These are phyloP conservation scores for Diglossa cyanea DNA, from an alignment of 2,797 vertebrate genomes.

Conservation along the genomic window DNA sequence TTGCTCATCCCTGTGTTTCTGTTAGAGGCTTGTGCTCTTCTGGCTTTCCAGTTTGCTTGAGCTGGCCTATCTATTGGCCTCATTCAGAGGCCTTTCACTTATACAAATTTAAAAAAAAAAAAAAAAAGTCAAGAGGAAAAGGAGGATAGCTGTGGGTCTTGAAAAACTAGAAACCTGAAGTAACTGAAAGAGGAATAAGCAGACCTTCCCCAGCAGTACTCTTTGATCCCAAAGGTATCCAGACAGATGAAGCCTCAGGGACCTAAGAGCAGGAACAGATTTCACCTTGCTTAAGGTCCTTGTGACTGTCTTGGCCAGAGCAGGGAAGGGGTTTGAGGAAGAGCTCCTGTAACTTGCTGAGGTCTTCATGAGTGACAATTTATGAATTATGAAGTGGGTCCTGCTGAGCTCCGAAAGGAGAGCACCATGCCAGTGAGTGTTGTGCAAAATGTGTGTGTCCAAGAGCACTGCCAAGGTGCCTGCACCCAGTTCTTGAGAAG, in stretches of 20 bases:
- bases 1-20: not conserved
- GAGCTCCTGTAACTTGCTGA: not conserved
- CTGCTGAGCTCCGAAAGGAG: not conserved
- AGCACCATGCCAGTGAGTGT: not conserved
- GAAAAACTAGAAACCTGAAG: not conserved
- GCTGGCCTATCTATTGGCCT: fast-evolving
- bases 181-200: not conserved
- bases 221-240: not conserved
- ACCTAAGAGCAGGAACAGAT: not conserved
- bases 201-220: not conserved
- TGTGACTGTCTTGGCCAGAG: not conserved
- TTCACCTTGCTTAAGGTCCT: not conserved
- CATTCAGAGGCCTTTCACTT: not conserved
- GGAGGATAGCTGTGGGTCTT: not conserved
- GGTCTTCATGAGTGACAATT: not conserved
- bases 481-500: fast-evolving
- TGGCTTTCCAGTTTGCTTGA: not conserved
- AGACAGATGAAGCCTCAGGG: not conserved
- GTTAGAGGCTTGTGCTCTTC: not conserved
- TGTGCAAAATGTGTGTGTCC: not conserved
- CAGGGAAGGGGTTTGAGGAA: not conserved
- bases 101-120: not conserved
- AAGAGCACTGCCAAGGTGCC: not conserved
- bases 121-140: not conserved
- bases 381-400: not conserved